Base-by-base conservation (phyloP, 2,797 vertebrate genomes). In the Semaprochilodus insignis region DNA sequence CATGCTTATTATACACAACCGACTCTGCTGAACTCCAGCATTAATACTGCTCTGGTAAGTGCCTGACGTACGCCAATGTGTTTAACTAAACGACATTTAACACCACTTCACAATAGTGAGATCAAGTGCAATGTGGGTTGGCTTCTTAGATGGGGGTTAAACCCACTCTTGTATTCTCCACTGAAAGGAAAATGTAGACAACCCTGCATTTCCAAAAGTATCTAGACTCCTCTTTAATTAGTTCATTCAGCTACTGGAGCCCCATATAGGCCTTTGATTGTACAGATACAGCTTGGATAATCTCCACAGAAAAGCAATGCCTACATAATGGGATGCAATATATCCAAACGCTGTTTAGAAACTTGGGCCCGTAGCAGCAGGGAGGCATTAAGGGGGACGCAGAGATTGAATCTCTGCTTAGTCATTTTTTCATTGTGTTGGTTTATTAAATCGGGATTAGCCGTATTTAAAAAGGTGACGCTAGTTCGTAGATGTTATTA, bases 1-100 rank as follows among this genome's bases (percentile, higher is more conserved):
- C 87, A 86, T 88, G 87, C 85, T 84, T 80, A 82, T 76, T 84
- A 81, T 75, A 81, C 81, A 86, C 85, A 84, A 86, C 78, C 34
- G 62, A 81, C 82, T 83, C 79, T 80, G 83, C 82, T 80, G 69
- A 82, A 84, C 62, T 83, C 40, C 69, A 74, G 81, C 81, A 78
- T 66, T 59, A 80, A 55, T 74, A 54, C 52, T 65, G 78, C 70
- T 81, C 73, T 78, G 79, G 63, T 77, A 78, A 75, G 75, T 81
- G 72, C 71, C 78, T 71, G 34, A 72, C 2, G 13, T 40, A n/a
- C 13, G 54, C 77, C 65, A 54, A 57, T 31, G n/a, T 76, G 60
- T 79, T 81, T 77, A 54, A 25, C 25, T 31, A 31, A 31, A 31
- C 31, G 3, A 31, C 40, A 44, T 44, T 57, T 54, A 82, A 83